Evolutionary conservation across 1,140 invertebrate species (phyloP), one percentile per base, ranked within the genome.

Genomic region (Hermatobates lingyangjiaoensis): DNA sequence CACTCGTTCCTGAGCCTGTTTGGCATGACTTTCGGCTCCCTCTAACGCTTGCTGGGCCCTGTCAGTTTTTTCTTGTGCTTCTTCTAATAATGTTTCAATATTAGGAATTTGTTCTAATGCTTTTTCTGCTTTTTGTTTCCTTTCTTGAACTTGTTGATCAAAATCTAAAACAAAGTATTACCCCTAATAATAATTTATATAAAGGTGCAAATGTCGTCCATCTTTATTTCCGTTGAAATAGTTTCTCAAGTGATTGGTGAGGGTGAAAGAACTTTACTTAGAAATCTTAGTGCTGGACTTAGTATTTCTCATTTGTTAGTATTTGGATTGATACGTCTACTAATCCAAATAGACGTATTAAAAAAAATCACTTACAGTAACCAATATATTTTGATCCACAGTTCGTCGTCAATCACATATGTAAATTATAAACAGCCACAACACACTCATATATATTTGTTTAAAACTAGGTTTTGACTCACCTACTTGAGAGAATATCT

Each of bases 61-160:
- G 2, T 56, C 26, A 0, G 75, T 77, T 57, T 74, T 74, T 27
- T 73, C 67, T 54, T 73, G 71, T 1, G 83, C 81, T 56, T 77
- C 72, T 12, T 65, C 57, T 40, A 87, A 83, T 27, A 77, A 68
- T 28, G 69, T 58, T 58, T 79, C 62, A 55, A 80, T 79, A 50
- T 71, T 65, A 3, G 68, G 66, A 20, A 77, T 68, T 45, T 64
- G 62, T 28, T 61, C 55, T 39, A 92, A 62, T 14, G 87, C 80
- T 42, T 77, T 67, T 30, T 80, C 68, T 0, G 88, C 87, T 59
- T 77, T 74, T 0, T 63, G 62, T 47, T 71, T 72, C 23, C 79
- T 80, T 18, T 76, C 77, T 57, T 87, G 75, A 1, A 95, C 88
- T 66, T 90, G 76, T 39, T 81, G 75, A 63, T 94, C 87, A 70